Evolutionary conservation across 2,113 vertebrate species (phyloP).

Genomic region (Thalassoma bifasciatum): DNA sequence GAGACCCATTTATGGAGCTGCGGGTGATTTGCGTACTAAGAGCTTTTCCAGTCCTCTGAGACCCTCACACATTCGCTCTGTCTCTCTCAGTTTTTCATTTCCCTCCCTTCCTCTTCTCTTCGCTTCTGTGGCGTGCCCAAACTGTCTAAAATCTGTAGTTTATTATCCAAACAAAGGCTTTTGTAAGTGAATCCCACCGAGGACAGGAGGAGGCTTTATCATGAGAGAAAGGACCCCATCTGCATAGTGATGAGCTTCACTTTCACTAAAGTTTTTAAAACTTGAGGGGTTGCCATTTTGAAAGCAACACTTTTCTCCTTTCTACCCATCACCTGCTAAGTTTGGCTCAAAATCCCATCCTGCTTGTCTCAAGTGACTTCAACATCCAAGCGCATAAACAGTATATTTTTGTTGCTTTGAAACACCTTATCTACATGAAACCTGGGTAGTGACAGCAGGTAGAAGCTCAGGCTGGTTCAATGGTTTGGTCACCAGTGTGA

Average conservation of each 20-base stretch:
- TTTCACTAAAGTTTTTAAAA: slow-evolving; percentile 51
- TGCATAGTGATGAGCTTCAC: slow-evolving; percentile 68
- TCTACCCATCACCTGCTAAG: slow-evolving; percentile 1
- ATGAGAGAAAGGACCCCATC: slow-evolving; percentile 31
- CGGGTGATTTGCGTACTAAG: slow-evolving; percentile 67
- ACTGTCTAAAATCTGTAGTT: slow-evolving; percentile 74
- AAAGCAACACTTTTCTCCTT: slow-evolving; percentile 25
- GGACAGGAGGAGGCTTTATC: slow-evolving; percentile 52
- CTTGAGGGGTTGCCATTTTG: slow-evolving; percentile 47
- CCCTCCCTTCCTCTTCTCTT: slow-evolving; percentile 14
- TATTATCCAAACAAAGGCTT: slow-evolving; percentile 76
- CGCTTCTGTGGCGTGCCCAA: slow-evolving; percentile 58
- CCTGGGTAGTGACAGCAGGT: not conserved
- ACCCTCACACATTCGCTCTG: slow-evolving; percentile 48
- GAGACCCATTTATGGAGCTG: slow-evolving; percentile 55
- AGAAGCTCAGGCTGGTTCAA: slow-evolving; percentile 3
- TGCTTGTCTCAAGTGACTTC: slow-evolving; percentile 8
- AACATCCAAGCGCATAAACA: slow-evolving; percentile 34
- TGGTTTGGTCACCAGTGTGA: not conserved
- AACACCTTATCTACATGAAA: slow-evolving; percentile 21
- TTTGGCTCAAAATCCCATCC: slow-evolving; percentile 21
- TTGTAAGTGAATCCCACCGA: slow-evolving; percentile 66
- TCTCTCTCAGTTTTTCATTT: slow-evolving; percentile 54
- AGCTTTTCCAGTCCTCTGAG: slow-evolving; percentile 64
- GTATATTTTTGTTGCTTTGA: not conserved